Evolutionary conservation across 2,113 vertebrate species (phyloP).

Genomic region (Gorsachius goisagi): DNA sequence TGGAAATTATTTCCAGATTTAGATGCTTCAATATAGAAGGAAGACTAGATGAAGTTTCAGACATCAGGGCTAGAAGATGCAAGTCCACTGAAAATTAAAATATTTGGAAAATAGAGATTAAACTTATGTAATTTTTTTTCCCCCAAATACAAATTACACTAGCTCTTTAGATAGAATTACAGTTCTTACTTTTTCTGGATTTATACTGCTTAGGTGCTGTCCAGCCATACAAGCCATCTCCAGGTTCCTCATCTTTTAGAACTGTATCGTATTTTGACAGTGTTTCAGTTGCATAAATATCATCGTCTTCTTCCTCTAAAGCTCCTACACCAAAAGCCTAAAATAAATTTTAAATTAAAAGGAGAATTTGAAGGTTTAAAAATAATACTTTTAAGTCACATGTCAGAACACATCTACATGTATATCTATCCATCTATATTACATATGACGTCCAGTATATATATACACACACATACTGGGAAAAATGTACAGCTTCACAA

Average conservation of each 20-base stretch:
- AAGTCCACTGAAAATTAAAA: not conserved
- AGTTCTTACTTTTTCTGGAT: constrained; percentile 73
- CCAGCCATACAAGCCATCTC: constrained; percentile 93
- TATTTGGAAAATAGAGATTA: not conserved
- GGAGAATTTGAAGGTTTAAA: not conserved
- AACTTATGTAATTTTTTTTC: rapidly evolving
- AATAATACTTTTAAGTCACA: not conserved
- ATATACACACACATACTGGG: too few relatives aligned
- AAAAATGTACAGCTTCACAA: not conserved
- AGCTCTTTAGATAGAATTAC: not conserved
- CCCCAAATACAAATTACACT: not conserved
- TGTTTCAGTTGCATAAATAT: constrained; percentile 89
- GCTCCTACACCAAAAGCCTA: constrained; percentile 96
- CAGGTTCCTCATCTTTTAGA: constrained; percentile 90
- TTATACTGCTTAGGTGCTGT: constrained; percentile 89
- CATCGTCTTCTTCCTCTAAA: constrained; percentile 93
- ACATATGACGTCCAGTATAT: not conserved
- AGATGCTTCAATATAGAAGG: not conserved
- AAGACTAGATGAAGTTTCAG: not conserved
- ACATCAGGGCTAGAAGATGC: not conserved
- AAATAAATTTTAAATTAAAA: not conserved
- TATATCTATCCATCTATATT: not conserved
- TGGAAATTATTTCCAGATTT: not conserved
- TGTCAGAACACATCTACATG: not conserved
- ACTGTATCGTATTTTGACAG: constrained; percentile 88